These are phyloP conservation scores for Craterocephalus amniculus DNA, from an alignment of 2,797 vertebrate genomes.

Conservation along the genomic window DNA sequence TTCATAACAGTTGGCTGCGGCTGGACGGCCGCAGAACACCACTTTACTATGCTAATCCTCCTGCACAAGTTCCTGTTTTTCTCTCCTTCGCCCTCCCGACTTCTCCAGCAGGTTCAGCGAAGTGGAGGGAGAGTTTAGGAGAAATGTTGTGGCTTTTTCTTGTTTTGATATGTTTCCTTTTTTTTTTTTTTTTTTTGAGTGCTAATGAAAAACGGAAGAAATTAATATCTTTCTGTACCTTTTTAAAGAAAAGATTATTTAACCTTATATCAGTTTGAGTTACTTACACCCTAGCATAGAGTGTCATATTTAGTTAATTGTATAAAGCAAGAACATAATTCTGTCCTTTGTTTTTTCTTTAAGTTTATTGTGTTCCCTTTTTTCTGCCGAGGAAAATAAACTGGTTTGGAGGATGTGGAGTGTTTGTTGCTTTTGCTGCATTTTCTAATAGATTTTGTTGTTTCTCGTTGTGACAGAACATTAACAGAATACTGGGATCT, in stretches of 20 bases:
- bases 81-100: slow-evolving; percentile 23
- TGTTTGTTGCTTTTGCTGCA: slow-evolving; percentile 13
- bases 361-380: slow-evolving; percentile 78
- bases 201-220: slow-evolving; percentile 72
- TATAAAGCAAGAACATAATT: slow-evolving; percentile 87
- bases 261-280: slow-evolving; percentile 97
- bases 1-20: slow-evolving; percentile 35
- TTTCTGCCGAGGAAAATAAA: slow-evolving; percentile 82
- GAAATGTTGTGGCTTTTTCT: slow-evolving; percentile 46
- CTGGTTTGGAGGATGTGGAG: slow-evolving; percentile 73
- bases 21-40: slow-evolving; percentile 42
- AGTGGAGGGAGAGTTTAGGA: slow-evolving; percentile 24
- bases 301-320: slow-evolving; percentile 95
- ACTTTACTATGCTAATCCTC: slow-evolving; percentile 69
- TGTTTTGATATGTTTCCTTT: slow-evolving; percentile 52
- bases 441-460: background rate
- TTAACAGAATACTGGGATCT: no score
- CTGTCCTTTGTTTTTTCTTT: slow-evolving; percentile 77
- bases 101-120: slow-evolving; percentile 32
- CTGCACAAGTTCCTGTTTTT: slow-evolving; percentile 30
- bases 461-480: background rate
- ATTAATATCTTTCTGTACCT: slow-evolving; percentile 85
- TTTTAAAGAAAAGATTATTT: slow-evolving; percentile 88
- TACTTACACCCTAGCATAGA: slow-evolving; percentile 95
- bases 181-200: slow-evolving; percentile 56